Base-by-base conservation (phyloP, 1,140 invertebrate species). In the Heliothis subflexa region DNA sequence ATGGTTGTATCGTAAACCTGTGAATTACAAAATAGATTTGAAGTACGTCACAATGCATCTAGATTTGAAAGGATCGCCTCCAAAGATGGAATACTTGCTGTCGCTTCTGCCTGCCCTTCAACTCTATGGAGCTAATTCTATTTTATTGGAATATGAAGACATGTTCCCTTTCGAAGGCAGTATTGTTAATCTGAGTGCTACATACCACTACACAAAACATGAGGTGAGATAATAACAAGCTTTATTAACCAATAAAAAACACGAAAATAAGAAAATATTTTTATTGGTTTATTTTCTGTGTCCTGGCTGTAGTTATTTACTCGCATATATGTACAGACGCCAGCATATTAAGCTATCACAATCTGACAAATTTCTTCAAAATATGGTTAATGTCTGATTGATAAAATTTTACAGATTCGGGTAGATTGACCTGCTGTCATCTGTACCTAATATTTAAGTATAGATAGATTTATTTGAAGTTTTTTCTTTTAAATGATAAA, bases 71-170 rank as follows among this genome's bases (percentile, higher is more conserved):
- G 98, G 98, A 14, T 98, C 97, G 0, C 98, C 98, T 2, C 97
- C 97, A 0, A 97, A 96, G 81, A 85, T 98, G 0, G 87, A 89
- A 0, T 95, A 94, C 90, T 96, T 98, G 49, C 96, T 96, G 84
- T 95, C 97, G 70, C 81, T 99, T 0, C 96, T 99, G 64, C 96
- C 96, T 3, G 93, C 98, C 75, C 87, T 99, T 0, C 96, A 96
- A 84, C 95, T 95, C 61, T 90, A 98, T 84, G 98, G 97, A 18
- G 98, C 97, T 0, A 99, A 98, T 59, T 98, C 98, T 1, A 92
- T 99, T 28, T 94, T 99, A 1, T 94, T 99, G 71, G 99, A 99
- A 93, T 99, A 99, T 95, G 99, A 99, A 95, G 99, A 99, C 86
- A 99, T 99, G 98, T 99, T 99, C 93, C 99, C 99, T 0, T 99